A percentile compares a stretch with the other conserved stretches of the same genome.
phyloP scores from a whole-genome alignment of 2,797 vertebrate genomes.

The Prionace glauca region DNA sequence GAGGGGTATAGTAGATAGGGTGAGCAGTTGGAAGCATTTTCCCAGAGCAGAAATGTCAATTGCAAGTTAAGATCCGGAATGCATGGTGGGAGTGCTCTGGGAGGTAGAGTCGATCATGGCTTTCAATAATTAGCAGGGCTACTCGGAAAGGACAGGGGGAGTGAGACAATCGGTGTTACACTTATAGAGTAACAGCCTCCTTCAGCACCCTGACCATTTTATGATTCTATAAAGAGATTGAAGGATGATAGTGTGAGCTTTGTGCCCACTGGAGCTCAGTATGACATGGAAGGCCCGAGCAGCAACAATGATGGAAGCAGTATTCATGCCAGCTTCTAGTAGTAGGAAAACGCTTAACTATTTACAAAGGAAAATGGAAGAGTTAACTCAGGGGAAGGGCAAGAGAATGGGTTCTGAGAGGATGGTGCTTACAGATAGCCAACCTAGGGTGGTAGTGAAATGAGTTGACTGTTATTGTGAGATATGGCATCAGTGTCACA shows the following conservation, averaged over 20 bases:
- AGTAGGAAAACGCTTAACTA: background rate
- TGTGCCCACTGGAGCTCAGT: background rate
- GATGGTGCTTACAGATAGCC: background rate
- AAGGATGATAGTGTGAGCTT: background rate
- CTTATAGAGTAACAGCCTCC: background rate
- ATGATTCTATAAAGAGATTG: background rate
- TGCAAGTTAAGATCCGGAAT: background rate
- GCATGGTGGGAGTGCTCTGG: background rate
- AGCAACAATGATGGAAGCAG: background rate
- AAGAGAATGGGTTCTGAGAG: background rate
- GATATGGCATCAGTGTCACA: background rate
- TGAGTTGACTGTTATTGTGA: background rate
- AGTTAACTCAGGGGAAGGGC: background rate
- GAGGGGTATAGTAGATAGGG: too few relatives aligned
- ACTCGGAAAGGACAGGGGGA: background rate
- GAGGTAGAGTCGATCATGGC: background rate
- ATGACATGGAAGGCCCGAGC: background rate
- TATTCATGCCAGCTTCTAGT: background rate
- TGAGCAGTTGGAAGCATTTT: too few relatives aligned
- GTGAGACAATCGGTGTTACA: background rate
- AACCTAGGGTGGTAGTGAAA: background rate
- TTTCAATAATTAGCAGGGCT: background rate
- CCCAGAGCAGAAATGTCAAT: too few relatives aligned
- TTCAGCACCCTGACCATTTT: background rate
- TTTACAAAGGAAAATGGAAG: background rate